Evolutionary conservation across 2,888 invertebrate species (phyloP).

Genomic region (Lomographa bimaculata): DNA sequence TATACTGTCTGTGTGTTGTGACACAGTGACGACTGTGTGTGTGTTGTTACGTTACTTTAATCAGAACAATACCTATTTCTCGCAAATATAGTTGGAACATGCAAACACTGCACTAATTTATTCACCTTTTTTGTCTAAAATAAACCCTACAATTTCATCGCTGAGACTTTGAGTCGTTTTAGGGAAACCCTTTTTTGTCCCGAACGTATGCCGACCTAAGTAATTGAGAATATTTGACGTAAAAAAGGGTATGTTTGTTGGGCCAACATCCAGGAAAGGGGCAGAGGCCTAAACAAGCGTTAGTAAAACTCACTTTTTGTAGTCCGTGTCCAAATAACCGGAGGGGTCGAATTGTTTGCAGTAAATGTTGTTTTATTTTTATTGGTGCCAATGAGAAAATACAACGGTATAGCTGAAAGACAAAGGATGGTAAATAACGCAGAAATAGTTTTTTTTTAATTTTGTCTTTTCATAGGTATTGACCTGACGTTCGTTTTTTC

Average conservation of each 20-base stretch:
- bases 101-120: slow-evolving; percentile 13
- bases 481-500: too few species aligned
- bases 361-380: slow-evolving; percentile 24
- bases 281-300: slow-evolving; percentile 22
- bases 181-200: slow-evolving; percentile 33
- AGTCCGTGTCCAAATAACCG: slow-evolving; percentile 26
- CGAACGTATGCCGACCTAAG: slow-evolving; percentile 26
- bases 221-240: slow-evolving; percentile 36
- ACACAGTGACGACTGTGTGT: too few species aligned
- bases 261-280: slow-evolving; percentile 21
- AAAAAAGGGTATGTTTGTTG: slow-evolving; percentile 36
- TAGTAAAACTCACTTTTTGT: slow-evolving; percentile 31
- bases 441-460: too few species aligned
- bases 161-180: slow-evolving; percentile 25
- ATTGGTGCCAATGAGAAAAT: slow-evolving; percentile 15
- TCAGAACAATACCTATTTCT: too few species aligned
- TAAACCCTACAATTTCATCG: slow-evolving; percentile 22
- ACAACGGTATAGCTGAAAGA: slow-evolving; percentile 3
- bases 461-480: too few species aligned
- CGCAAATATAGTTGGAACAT: too few species aligned
- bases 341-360: slow-evolving; percentile 23
- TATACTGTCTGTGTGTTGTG: too few species aligned
- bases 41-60: too few species aligned
- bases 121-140: slow-evolving; percentile 17
- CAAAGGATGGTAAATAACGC: background rate